Evolutionary conservation across 2,113 vertebrate species (phyloP).

Genomic region (Pavo muticus): DNA sequence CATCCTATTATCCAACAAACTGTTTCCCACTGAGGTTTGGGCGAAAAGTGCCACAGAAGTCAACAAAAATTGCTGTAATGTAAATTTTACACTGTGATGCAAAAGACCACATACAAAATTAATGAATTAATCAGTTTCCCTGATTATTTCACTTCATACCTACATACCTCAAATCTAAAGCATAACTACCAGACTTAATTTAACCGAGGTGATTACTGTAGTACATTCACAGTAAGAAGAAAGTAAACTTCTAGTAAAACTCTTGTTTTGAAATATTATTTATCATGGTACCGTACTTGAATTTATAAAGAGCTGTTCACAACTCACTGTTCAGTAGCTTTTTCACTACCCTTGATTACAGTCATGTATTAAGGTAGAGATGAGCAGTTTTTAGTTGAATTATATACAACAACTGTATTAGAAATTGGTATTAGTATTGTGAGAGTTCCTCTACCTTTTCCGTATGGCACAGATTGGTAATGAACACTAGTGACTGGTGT

Average conservation of each 20-base stretch:
- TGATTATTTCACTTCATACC: not conserved
- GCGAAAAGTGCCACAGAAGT: not conserved
- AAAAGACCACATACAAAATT: not conserved
- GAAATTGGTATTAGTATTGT: not conserved
- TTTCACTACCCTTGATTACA: not conserved
- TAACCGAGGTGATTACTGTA: not conserved
- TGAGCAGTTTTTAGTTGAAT: not conserved
- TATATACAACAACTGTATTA: not conserved
- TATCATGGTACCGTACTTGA: not conserved
- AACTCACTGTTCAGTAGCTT: not conserved
- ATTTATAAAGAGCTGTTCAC: not conserved
- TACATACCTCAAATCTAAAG: not conserved
- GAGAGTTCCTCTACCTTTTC: not conserved
- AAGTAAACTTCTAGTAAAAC: not conserved
- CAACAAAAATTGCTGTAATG: not conserved
- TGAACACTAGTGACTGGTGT: not conserved
- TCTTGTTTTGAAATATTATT: not conserved
- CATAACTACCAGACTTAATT: not conserved
- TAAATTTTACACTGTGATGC: not conserved
- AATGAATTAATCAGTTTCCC: not conserved
- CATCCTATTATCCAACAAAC: not conserved
- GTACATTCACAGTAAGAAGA: not conserved
- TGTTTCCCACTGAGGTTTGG: not conserved
- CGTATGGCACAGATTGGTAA: not conserved
- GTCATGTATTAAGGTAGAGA: not conserved